These are phyloP conservation scores for Cepaea hortensis DNA, from an alignment of 2,888 invertebrate genomes.

Conservation along the genomic window DNA sequence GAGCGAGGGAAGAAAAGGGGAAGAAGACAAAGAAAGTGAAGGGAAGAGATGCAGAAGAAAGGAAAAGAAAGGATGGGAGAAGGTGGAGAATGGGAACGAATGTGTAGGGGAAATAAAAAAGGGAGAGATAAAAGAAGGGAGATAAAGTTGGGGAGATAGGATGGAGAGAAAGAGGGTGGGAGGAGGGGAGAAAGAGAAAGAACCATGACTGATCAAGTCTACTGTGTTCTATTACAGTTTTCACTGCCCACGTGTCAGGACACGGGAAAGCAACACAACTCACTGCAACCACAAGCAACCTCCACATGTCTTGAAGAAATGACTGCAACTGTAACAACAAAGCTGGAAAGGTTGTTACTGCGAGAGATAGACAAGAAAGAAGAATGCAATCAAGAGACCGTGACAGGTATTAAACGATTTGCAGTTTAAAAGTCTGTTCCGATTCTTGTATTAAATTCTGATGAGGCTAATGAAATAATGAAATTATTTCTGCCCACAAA, in stretches of 20 bases:
- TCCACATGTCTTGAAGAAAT: neutral
- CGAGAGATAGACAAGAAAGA: constrained; percentile 8
- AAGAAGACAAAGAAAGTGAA: no score
- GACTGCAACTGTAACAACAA: neutral
- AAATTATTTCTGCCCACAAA: no score
- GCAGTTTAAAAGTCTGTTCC: neutral
- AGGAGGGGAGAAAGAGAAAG: neutral
- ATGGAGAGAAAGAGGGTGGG: neutral
- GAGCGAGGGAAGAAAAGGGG: no score
- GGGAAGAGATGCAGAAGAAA: no score
- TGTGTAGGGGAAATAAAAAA: no score
- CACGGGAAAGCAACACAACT: neutral
- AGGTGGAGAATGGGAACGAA: no score
- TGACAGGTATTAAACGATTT: neutral
- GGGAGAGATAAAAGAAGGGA: no score
- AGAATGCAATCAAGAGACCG: neutral
- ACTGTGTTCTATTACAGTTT: neutral
- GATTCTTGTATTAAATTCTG: neutral
- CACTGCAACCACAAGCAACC: neutral
- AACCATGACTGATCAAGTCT: neutral
- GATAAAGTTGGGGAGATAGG: no score
- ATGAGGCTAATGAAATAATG: no score
- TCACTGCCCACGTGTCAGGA: neutral
- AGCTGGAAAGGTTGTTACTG: neutral
- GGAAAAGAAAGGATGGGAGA: no score